Conservation (phyloP, 2,888 invertebrate genomes). For the Pristionchus exspectatus region DNA sequence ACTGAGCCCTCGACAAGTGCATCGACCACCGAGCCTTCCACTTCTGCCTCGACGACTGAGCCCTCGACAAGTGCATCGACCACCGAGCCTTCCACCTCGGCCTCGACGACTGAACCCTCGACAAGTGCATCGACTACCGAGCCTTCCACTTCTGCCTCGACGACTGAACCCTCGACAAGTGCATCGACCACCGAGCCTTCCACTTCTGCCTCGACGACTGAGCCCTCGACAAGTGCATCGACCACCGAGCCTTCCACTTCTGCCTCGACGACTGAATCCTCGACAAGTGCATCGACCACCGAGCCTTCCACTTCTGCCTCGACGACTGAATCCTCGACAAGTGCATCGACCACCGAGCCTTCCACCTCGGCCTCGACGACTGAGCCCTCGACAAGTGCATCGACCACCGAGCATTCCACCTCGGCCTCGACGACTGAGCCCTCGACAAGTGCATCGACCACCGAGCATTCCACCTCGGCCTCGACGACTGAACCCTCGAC, state of each 20-base stretch:
- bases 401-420: neutral
- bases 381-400: neutral
- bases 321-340: neutral
- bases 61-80: neutral
- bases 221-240: neutral
- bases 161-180: neutral
- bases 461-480: neutral
- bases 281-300: neutral
- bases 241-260: neutral
- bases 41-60: neutral
- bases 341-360: neutral
- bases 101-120: neutral
- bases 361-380: neutral
- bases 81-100: neutral
- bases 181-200: neutral
- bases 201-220: neutral
- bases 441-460: neutral
- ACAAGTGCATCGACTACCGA: neutral
- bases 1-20: too few relatives aligned
- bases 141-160: neutral
- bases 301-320: constrained; percentile 3
- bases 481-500: neutral
- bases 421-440: neutral
- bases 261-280: neutral
- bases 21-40: neutral